A percentile compares a stretch with the other conserved stretches of the same genome.
Evolutionary conservation across 2,113 vertebrate genomes (phyloP).

Genomic region (Lagenorhynchus albirostris): DNA sequence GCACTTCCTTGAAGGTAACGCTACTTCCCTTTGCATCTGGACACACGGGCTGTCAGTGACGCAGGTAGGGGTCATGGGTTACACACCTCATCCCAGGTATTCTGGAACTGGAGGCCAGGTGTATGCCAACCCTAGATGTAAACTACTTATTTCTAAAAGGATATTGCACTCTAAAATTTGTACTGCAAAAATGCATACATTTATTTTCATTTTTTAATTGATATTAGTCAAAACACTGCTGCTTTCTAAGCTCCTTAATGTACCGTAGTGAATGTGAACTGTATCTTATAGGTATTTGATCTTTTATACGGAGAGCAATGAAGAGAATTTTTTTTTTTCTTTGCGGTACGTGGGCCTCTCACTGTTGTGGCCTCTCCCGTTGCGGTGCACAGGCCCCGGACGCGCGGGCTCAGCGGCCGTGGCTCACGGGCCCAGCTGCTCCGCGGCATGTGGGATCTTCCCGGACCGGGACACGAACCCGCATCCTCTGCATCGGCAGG

Average conservation of each 20-base stretch:
- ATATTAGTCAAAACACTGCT: constrained; percentile 40
- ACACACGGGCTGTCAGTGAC: fast-evolving
- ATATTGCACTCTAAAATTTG: no score
- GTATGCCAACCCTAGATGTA: fast-evolving
- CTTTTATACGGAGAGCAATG: neutral
- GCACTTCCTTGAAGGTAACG: neutral
- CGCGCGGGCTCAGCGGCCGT: no score
- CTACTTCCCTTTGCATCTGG: fast-evolving
- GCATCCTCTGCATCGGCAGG: no score
- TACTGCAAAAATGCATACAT: constrained; percentile 44
- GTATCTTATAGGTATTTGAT: neutral
- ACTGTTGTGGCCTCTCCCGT: no score
- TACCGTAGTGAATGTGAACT: constrained; percentile 44
- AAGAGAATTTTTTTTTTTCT: constrained; percentile 48
- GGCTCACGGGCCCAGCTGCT: no score
- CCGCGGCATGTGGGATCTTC: no score
- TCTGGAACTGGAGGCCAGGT: fast-evolving
- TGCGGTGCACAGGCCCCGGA: no score
- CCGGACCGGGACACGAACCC: no score
- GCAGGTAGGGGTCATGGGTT: no score
- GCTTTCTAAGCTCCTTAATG: constrained; percentile 57
- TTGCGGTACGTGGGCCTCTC: no score
- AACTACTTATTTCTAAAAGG: neutral
- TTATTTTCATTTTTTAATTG: constrained; percentile 50
- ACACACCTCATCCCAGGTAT: neutral